Evolutionary conservation across 2,888 invertebrate genomes (phyloP).

Genomic region (Amphipyra tragopoginis): DNA sequence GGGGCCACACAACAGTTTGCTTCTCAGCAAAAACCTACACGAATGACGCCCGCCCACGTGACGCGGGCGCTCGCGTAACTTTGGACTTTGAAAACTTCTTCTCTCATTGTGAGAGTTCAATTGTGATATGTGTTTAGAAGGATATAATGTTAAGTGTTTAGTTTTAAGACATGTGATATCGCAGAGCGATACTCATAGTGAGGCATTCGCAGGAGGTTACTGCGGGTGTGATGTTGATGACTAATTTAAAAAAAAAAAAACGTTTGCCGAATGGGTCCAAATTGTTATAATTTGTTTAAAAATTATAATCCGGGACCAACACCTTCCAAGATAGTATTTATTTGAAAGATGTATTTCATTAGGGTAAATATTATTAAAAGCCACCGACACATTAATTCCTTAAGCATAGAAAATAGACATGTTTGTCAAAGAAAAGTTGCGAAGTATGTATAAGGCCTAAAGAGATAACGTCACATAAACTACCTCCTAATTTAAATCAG

Average conservation of each 20-base stretch:
- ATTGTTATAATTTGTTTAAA: constrained; percentile 90
- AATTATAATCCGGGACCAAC: constrained; percentile 90
- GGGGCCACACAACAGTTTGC: constrained; percentile 96
- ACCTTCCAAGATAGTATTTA: constrained; percentile 90
- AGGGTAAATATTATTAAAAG: constrained; percentile 89
- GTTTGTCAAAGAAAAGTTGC: constrained; percentile 87
- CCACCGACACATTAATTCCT: constrained; percentile 90
- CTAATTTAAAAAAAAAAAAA: constrained; percentile 80
- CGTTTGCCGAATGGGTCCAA: constrained; percentile 88
- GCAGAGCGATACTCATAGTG: constrained; percentile 87
- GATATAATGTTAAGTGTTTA: constrained; percentile 81
- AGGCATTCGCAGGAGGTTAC: constrained; percentile 77
- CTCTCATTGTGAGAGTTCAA: constrained; percentile 85
- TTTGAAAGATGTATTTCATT: constrained; percentile 89
- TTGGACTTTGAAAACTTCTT: constrained; percentile 83
- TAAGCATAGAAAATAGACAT: constrained; percentile 89
- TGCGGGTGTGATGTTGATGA: constrained; percentile 79
- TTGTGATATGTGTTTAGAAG: constrained; percentile 90
- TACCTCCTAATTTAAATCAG: constrained; percentile 89
- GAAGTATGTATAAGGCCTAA: constrained; percentile 76
- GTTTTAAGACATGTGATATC: constrained; percentile 81
- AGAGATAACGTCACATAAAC: constrained; percentile 78
- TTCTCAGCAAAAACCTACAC: constrained; percentile 96
- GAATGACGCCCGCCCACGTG: constrained; percentile 89
- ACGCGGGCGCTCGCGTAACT: constrained; percentile 77